A percentile compares a stretch with the other conserved stretches of the same genome.
Evolutionary conservation across 1,140 invertebrate species (phyloP).

Genomic region (Ceratitis capitata): DNA sequence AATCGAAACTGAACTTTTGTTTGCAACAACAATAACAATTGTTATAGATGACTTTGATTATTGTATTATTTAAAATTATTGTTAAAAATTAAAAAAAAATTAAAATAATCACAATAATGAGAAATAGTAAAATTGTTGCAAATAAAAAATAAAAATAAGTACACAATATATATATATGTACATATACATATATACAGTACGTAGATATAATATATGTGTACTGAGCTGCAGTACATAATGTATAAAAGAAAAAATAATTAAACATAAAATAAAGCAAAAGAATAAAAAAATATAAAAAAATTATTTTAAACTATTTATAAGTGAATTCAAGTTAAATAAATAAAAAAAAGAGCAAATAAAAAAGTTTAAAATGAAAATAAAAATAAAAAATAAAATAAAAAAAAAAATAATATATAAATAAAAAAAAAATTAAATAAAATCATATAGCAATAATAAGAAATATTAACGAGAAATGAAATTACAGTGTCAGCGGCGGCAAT

Average conservation of each 20-base stretch:
- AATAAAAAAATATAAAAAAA: background rate
- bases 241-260: too few relatives aligned
- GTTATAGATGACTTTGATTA: background rate
- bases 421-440: background rate
- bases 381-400: background rate
- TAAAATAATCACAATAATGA: background rate
- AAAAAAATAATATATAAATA: background rate
- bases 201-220: background rate
- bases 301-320: background rate
- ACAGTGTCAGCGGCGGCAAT: slow-evolving; percentile 51
- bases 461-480: slow-evolving; percentile 29
- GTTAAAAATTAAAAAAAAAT: background rate
- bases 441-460: background rate
- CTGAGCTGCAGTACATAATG: too few relatives aligned
- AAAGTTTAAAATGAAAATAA: background rate
- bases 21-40: background rate
- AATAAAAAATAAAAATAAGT: background rate
- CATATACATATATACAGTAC: too few relatives aligned
- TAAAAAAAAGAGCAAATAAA: background rate
- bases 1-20: background rate
- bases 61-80: background rate
- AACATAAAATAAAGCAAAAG: too few relatives aligned
- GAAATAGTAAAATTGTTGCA: too few relatives aligned
- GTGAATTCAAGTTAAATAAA: background rate
- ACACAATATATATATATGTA: background rate